Percentiles rank a stretch among this genome's conserved stretches.
phyloP scores from a whole-genome alignment of 2,888 invertebrate genomes.

The Drosophila borealis region DNA sequence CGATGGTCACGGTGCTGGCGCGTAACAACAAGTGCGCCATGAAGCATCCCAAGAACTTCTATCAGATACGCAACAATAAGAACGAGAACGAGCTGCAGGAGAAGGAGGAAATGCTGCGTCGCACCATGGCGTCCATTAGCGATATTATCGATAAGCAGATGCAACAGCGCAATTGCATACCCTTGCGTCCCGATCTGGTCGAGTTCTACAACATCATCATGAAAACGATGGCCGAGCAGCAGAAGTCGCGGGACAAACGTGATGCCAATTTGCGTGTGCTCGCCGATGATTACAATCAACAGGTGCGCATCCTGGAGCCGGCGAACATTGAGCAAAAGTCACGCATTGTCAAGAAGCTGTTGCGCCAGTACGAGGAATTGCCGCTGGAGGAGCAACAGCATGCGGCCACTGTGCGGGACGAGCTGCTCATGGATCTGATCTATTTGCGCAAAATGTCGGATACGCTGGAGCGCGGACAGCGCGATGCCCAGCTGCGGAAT shows the following conservation, averaged over 20 bases:
- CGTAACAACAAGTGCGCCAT: conserved; percentile 25
- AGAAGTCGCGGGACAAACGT: conserved; percentile 72
- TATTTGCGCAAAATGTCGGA: conserved; percentile 67
- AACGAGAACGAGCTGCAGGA: conserved; percentile 63
- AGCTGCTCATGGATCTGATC: conserved; percentile 73
- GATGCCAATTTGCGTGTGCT: conserved; percentile 35
- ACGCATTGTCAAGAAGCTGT: conserved; percentile 80
- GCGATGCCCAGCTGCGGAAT: conserved; percentile 43
- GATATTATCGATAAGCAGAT: conserved; percentile 82
- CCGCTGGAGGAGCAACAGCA: conserved; percentile 74
- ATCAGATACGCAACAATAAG: conserved; percentile 62
- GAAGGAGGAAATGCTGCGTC: conserved; percentile 76
- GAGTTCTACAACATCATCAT: conserved; percentile 81
- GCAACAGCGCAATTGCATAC: conserved; percentile 75
- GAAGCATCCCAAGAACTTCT: conserved; percentile 43
- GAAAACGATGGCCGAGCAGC: conserved; percentile 61
- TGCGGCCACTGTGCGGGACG: conserved; percentile 64
- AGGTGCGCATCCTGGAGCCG: conserved; percentile 58
- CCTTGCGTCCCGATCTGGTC: conserved; percentile 76
- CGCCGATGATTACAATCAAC: conserved; percentile 45
- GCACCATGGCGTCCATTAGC: conserved; percentile 79
- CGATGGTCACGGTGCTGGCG: conserved; percentile 69
- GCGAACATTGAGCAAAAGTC: conserved; percentile 72
- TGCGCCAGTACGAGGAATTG: conserved; percentile 80
- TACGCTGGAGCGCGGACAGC: conserved; percentile 42